Evolutionary conservation across 2,888 invertebrate species (phyloP).

Genomic region (Leptarthrus brevirostris): DNA sequence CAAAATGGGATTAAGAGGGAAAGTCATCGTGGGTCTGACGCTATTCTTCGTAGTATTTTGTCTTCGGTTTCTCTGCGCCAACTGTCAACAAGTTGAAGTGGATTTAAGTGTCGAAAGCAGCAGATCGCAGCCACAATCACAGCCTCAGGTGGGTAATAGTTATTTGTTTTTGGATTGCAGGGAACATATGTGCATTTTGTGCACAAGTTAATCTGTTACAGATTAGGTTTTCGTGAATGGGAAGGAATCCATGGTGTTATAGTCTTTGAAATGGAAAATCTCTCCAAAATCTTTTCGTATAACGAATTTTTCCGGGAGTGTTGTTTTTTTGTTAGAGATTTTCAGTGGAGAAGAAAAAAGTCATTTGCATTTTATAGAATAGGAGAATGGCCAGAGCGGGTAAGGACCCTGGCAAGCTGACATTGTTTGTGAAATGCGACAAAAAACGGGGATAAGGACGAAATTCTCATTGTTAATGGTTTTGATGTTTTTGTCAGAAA

Average conservation of each 20-base stretch:
- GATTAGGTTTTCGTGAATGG: constrained; percentile 10
- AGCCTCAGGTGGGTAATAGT: constrained; percentile 25
- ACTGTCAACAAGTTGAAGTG: constrained; percentile 54
- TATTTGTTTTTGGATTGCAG: not conserved
- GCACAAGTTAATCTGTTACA: constrained; percentile 18
- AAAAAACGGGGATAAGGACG: not conserved
- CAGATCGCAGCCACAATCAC: not conserved
- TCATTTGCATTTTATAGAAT: not conserved
- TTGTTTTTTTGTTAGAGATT: not conserved
- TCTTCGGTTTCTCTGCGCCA: constrained; percentile 56
- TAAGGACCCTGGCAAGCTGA: not conserved
- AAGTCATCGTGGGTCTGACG: constrained; percentile 55
- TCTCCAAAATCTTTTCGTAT: not conserved
- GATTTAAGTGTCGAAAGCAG: not conserved
- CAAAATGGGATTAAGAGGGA: constrained; percentile 56
- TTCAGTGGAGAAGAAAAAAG: not conserved
- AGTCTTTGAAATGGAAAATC: not conserved
- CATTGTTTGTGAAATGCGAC: not conserved
- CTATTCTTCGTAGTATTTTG: constrained; percentile 56
- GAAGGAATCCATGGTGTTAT: not conserved
- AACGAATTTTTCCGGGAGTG: constrained; percentile 3
- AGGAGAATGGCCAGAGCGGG: too few relatives aligned
- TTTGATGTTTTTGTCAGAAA: not conserved
- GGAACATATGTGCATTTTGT: not conserved
- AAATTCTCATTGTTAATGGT: not conserved